phyloP scores from a whole-genome alignment of 2,797 vertebrate genomes.

The Anisognathus igniventris region DNA sequence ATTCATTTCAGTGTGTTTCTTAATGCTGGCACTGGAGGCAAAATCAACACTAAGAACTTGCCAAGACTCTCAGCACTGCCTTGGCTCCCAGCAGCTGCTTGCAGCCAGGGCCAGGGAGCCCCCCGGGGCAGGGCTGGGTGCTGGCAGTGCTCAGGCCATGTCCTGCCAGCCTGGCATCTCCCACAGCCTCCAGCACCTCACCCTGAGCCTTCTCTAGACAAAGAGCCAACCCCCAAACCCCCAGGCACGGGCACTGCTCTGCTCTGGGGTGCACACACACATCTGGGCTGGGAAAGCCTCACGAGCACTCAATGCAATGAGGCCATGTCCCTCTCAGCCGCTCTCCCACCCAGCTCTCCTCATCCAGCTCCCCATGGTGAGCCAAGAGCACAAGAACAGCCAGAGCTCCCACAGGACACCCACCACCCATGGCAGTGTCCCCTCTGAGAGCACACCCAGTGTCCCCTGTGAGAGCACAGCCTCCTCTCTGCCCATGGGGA shows the following conservation, averaged over 20 bases:
- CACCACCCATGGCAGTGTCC: rapidly evolving
- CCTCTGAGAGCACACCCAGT: not conserved
- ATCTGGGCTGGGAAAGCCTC: not conserved
- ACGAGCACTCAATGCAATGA: rapidly evolving
- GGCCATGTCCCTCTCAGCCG: rapidly evolving
- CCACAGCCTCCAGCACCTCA: not conserved
- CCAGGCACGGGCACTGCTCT: not conserved
- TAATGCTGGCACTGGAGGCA: not conserved
- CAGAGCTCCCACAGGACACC: rapidly evolving
- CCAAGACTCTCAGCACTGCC: not conserved
- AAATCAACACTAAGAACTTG: not conserved
- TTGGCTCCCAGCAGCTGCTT: not conserved
- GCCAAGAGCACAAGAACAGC: not conserved
- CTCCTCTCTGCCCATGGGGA: rapidly evolving
- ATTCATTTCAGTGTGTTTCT: not conserved
- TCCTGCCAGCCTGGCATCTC: not conserved
- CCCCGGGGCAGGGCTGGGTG: not conserved
- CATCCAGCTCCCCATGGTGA: not conserved
- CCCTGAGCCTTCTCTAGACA: not conserved
- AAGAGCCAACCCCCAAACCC: not conserved
- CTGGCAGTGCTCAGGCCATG: not conserved
- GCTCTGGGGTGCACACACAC: rapidly evolving
- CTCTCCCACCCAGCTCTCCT: not conserved
- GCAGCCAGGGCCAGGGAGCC: not conserved
- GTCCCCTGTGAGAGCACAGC: not conserved